Evolutionary conservation across 2,797 vertebrate species (phyloP), one percentile per base, ranked within the genome.

Genomic region (Staurois parvus): DNA sequence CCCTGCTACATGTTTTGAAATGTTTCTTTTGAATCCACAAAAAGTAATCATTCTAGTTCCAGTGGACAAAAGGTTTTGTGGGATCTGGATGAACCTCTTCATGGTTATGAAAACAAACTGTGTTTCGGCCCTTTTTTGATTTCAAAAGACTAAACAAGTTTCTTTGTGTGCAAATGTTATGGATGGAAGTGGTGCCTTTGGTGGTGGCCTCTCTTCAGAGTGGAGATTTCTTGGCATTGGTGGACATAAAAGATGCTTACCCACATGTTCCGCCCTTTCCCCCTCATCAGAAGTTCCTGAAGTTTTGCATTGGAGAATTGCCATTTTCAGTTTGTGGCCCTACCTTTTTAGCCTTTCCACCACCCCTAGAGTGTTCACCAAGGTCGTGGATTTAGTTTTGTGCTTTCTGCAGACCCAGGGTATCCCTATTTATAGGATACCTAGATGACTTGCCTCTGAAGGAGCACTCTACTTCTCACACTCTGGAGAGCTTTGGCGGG

Each of bases 11-110:
- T 9, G 34, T 37, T 37, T 37, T 37, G 7, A 37, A 37, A 9
- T 37, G 34, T 37, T 37, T 37, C 34, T n/a, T 37, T 37, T 37
- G 34, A 37, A 37, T 6, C 34, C 4, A 0, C 34, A 8, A 4
- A 37, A 37, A 37, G n/a, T n/a, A n/a, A 34, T 34, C 7, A 7
- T 34, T 34, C 34, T 34, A 8, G 10, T 42, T 42, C 40, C 40
- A 2, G 9, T 42, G 8, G 8, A 0, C 1, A 10, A 42, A 42
- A 2, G 11, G 1, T 9, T 0, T 2, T 0, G 2, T 11, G 4
- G 52, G 17, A 21, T 59, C 3, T 59, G 24, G 3, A 21, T 19
- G 0, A 59, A 59, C 21, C 52, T 59, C 19, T 59, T 19, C 3
- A 24, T 7, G 52, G 52, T 59, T 19, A 19, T 2, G 24, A 56